Percentiles rank a stretch among this genome's conserved stretches.
Evolutionary conservation across 2,113 vertebrate genomes (phyloP).

Genomic region (Ramphastos sulfuratus): DNA sequence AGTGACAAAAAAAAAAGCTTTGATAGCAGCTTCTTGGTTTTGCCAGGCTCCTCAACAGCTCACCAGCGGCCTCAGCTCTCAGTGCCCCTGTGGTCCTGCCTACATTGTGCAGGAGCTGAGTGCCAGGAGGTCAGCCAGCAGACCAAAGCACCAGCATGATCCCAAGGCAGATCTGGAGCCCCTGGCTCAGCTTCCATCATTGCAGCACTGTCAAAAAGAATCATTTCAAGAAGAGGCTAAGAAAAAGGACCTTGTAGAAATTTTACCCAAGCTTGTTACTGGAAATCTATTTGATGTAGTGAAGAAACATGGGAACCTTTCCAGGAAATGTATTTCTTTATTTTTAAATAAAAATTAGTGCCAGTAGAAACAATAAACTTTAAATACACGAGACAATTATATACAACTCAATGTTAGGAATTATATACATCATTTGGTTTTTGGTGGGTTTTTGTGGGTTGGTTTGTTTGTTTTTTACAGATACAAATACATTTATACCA

Average conservation of each 20-base stretch:
- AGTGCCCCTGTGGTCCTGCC: neutral
- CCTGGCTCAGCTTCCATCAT: neutral
- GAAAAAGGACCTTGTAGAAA: neutral
- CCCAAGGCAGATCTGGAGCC: neutral
- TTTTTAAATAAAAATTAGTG: constrained; percentile 83
- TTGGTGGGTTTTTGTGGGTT: too few species aligned
- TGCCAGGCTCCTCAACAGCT: neutral
- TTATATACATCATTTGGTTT: constrained; percentile 62
- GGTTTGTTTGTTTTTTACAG: constrained; percentile 17
- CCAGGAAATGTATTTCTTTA: constrained; percentile 73
- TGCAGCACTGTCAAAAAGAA: neutral
- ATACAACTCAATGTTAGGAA: constrained; percentile 73
- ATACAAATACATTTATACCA: constrained; percentile 66
- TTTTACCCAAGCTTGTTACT: neutral
- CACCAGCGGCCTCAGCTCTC: neutral
- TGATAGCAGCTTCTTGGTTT: neutral
- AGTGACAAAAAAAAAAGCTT: neutral
- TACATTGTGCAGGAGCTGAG: neutral
- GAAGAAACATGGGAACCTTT: constrained; percentile 30
- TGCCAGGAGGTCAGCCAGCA: accelerated
- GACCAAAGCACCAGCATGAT: accelerated
- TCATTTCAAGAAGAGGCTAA: neutral
- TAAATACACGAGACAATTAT: constrained; percentile 79
- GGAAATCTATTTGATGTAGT: neutral
- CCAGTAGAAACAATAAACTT: constrained; percentile 71